A percentile compares a stretch with the other conserved stretches of the same genome.
Conservation (phyloP, 2,113 vertebrate genomes). For the Microtus ochrogaster region DNA sequence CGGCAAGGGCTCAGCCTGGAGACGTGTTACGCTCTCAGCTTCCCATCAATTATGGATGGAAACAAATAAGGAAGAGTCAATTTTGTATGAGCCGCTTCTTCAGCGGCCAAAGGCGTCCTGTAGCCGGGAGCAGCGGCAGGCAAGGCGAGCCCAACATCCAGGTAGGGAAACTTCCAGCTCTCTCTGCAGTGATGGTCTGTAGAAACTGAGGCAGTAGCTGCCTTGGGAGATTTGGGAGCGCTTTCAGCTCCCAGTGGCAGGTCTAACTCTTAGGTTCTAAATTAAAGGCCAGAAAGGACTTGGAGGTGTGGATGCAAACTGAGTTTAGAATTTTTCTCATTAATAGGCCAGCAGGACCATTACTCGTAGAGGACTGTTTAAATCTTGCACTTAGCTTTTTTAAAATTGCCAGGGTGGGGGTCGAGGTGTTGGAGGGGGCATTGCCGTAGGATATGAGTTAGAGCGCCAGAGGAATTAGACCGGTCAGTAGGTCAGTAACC, state of each 20-base stretch:
- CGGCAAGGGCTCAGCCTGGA: constrained; percentile 58
- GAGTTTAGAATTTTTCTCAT: constrained; percentile 56
- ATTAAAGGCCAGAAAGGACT: constrained; percentile 66
- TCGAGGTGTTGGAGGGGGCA: neutral
- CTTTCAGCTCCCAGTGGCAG: constrained; percentile 61
- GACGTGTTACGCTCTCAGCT: constrained; percentile 76
- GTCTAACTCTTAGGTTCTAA: constrained; percentile 64
- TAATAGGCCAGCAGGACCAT: neutral
- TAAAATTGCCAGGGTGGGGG: neutral
- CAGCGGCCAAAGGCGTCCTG: constrained; percentile 58
- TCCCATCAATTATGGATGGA: constrained; percentile 85
- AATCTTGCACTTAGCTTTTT: constrained; percentile 27
- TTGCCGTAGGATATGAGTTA: neutral
- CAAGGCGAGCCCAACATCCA: constrained; percentile 63
- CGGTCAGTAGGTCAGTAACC: neutral
- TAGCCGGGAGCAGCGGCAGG: constrained; percentile 55
- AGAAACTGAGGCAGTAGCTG: constrained; percentile 45
- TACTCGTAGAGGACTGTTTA: constrained; percentile 34
- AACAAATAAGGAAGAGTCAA: constrained; percentile 83
- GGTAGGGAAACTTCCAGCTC: constrained; percentile 82
- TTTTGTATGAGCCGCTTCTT: constrained; percentile 71
- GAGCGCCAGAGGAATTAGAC: neutral
- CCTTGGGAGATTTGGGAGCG: constrained; percentile 57
- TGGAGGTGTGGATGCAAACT: constrained; percentile 28
- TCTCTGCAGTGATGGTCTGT: neutral